Percentiles rank a stretch among this genome's conserved stretches.
These are phyloP conservation scores for Sula dactylatra DNA, from an alignment of 2,113 vertebrate species.

Conservation along the genomic window DNA sequence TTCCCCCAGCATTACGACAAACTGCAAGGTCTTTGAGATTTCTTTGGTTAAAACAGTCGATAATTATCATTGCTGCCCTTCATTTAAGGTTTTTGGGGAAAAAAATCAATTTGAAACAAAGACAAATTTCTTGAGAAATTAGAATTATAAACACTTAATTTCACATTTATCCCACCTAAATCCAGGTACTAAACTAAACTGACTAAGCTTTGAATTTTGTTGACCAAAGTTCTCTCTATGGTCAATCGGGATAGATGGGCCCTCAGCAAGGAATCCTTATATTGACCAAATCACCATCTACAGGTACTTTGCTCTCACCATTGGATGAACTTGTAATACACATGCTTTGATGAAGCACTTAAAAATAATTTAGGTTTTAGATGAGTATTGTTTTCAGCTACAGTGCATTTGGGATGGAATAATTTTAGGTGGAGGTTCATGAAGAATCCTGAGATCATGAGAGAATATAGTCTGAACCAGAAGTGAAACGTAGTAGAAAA, in stretches of 20 bases:
- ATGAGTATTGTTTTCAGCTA: background rate
- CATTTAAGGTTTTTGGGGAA: background rate
- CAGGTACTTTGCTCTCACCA: background rate
- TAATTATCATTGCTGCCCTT: background rate
- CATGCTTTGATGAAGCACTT: background rate
- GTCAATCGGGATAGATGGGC: background rate
- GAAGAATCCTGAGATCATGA: background rate
- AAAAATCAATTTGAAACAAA: background rate
- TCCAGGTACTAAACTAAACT: background rate
- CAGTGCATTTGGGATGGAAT: background rate
- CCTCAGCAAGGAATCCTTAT: background rate
- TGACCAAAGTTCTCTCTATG: background rate
- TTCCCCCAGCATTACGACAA: too few relatives aligned
- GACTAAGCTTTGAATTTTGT: background rate
- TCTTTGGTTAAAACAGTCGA: background rate
- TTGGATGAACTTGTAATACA: background rate
- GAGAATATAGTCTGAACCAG: background rate
- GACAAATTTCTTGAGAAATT: background rate
- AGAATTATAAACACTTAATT: background rate
- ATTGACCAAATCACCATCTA: background rate
- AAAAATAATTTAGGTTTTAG: background rate
- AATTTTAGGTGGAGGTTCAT: background rate
- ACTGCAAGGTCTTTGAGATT: background rate
- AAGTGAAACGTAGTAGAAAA: background rate
- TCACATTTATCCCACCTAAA: background rate